phyloP scores from a whole-genome alignment of 2,113 vertebrate species.

The Anser brachyrhynchus region DNA sequence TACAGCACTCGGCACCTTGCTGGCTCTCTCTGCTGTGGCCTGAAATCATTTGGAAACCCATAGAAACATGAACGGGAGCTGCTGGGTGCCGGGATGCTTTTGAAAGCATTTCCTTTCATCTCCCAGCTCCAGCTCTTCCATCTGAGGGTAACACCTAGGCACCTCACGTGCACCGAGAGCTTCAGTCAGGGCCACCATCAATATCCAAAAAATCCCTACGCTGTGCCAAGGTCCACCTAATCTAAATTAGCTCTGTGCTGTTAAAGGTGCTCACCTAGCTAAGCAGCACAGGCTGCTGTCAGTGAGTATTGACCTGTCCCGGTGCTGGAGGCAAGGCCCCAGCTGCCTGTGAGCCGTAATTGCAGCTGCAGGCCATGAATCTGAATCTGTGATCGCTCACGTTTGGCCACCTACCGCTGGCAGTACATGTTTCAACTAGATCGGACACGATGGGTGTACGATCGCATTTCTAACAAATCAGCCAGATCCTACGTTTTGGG shows the following conservation, averaged over 20 bases:
- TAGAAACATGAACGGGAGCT: neutral
- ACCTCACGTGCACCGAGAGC: neutral
- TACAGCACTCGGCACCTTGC: neutral
- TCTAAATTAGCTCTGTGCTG: neutral
- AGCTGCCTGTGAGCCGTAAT: neutral
- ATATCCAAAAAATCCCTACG: neutral
- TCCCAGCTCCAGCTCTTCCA: neutral
- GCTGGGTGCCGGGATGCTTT: neutral
- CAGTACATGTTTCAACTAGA: neutral
- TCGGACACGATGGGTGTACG: neutral
- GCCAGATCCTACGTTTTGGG: neutral
- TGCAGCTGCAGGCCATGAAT: neutral
- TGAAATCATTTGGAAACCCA: neutral
- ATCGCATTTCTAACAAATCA: neutral
- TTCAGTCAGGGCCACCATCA: neutral
- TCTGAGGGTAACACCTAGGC: neutral
- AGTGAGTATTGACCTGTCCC: neutral
- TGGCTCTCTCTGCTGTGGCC: neutral
- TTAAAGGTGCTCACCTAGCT: neutral
- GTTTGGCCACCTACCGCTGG: neutral
- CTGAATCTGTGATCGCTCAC: neutral
- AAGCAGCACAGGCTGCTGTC: neutral
- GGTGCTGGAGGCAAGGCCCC: neutral
- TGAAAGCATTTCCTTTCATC: neutral
- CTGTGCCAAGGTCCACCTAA: neutral